Conservation (phyloP, 2,888 invertebrate species). For the Autographa gamma region DNA sequence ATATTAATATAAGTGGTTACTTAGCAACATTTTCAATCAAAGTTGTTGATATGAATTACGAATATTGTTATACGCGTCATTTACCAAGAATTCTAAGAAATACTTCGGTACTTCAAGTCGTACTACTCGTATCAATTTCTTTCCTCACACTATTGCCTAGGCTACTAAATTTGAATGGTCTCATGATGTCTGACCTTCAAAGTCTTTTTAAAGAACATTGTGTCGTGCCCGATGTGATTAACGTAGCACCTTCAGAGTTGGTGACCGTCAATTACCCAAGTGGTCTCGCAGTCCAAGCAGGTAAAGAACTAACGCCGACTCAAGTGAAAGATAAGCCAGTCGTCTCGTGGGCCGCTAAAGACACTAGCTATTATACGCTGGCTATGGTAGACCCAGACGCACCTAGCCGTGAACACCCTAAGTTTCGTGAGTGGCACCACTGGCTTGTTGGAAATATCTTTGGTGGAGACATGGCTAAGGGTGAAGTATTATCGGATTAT, state of each 20-base stretch:
- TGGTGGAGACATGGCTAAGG: constrained; percentile 89
- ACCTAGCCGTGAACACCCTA: constrained; percentile 91
- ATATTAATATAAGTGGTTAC: constrained; percentile 31
- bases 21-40: constrained; percentile 48
- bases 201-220: constrained; percentile 84
- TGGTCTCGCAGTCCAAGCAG: constrained; percentile 86
- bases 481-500: constrained; percentile 91
- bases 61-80: constrained; percentile 13
- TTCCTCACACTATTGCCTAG: constrained; percentile 1
- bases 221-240: constrained; percentile 92
- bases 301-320: constrained; percentile 92
- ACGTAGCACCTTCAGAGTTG: constrained; percentile 86
- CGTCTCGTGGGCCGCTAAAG: constrained; percentile 90
- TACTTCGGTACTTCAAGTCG: neutral
- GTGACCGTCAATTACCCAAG: constrained; percentile 86
- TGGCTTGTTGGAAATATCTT: constrained; percentile 94
- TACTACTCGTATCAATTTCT: constrained; percentile 2
- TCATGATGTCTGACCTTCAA: constrained; percentile 74
- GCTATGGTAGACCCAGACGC: constrained; percentile 93
- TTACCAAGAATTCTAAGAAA: neutral
- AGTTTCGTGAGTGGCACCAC: constrained; percentile 92
- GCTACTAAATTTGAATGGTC: constrained; percentile 7
- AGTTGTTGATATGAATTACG: constrained; percentile 42
- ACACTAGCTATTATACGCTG: constrained; percentile 90
- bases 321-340: constrained; percentile 92